Conservation (phyloP, 2,888 invertebrate genomes). For the Mimas tiliae region DNA sequence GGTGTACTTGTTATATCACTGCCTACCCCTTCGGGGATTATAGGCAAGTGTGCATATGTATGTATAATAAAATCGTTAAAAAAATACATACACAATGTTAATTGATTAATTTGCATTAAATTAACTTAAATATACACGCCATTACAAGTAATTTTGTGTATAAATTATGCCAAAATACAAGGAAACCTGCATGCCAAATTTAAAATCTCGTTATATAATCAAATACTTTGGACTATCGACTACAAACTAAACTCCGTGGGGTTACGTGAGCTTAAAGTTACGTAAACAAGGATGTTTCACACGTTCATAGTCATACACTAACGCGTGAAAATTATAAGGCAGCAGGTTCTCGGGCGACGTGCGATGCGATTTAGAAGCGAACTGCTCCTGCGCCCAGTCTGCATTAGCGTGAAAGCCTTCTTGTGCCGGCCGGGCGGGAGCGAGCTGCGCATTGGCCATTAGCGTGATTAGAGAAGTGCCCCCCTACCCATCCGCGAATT, state of each 20-base stretch:
- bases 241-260: background rate
- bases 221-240: no score
- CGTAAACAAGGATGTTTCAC: background rate
- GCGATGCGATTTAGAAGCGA: conserved; percentile 73
- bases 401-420: conserved; percentile 79
- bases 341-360: conserved; percentile 51
- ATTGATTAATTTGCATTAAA: no score
- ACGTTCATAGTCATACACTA: conserved; percentile 7
- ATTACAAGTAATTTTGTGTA: no score
- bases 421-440: conserved; percentile 50
- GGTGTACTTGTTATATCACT: no score
- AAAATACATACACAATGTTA: no score
- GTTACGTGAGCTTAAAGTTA: background rate
- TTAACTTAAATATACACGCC: no score
- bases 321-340: conserved; percentile 42
- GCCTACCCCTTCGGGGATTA: no score
- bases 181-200: no score
- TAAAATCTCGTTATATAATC: no score
- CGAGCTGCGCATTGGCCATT: conserved; percentile 82
- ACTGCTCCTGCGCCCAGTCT: conserved; percentile 72
- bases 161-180: no score
- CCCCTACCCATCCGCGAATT: conserved; percentile 73
- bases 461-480: conserved; percentile 80
- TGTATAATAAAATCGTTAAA: no score
- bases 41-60: no score